phyloP scores from a whole-genome alignment of 2,797 vertebrate species.

The Harpagifer antarcticus region DNA sequence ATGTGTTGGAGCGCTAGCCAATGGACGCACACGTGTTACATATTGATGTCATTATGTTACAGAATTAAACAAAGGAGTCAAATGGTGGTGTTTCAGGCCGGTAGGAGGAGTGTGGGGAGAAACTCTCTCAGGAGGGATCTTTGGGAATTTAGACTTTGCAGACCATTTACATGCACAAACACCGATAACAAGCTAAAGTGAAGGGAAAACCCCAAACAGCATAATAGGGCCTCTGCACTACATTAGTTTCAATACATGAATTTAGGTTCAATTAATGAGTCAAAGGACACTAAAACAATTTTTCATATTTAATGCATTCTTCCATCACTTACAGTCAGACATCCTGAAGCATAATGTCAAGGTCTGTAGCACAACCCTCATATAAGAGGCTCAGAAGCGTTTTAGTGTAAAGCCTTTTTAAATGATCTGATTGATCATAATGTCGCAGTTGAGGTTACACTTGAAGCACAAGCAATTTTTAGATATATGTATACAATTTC shows the following conservation, averaged over 20 bases:
- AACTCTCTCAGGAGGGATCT: too few relatives aligned
- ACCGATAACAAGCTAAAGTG: too few relatives aligned
- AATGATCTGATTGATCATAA: constrained; percentile 33
- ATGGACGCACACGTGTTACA: too few relatives aligned
- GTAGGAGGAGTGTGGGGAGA: too few relatives aligned
- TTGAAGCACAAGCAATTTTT: constrained; percentile 57
- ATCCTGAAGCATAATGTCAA: constrained; percentile 56
- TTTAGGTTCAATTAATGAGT: constrained; percentile 26
- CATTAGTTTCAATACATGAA: constrained; percentile 20
- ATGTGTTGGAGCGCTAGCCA: too few relatives aligned
- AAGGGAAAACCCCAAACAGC: background rate
- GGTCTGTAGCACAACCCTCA: constrained; percentile 45
- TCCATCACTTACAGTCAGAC: constrained; percentile 64
- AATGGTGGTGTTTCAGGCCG: too few relatives aligned
- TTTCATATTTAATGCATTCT: constrained; percentile 76
- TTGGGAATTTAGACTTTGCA: too few relatives aligned
- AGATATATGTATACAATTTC: constrained; percentile 44
- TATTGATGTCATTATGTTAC: too few relatives aligned
- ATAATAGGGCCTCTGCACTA: background rate
- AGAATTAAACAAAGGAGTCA: too few relatives aligned
- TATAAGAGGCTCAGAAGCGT: constrained; percentile 52
- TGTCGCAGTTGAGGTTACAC: constrained; percentile 39
- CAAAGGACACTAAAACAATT: constrained; percentile 27
- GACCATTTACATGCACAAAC: too few relatives aligned
- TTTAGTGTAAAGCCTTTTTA: constrained; percentile 66